Conservation (phyloP, 2,888 invertebrate genomes). For the Osedax fenrisi region DNA sequence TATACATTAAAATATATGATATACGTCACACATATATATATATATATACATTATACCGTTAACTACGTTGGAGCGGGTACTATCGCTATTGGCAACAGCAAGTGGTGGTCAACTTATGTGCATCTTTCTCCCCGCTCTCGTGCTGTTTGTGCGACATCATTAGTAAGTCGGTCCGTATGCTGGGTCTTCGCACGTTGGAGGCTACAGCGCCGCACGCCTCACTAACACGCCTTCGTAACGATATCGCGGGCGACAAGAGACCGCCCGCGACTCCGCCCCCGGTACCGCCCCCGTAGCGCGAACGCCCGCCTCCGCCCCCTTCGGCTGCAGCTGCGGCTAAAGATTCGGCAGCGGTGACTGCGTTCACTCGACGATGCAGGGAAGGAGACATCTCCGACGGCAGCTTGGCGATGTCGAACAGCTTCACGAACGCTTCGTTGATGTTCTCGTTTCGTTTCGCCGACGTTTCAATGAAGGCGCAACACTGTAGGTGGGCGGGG, state of each 20-base stretch:
- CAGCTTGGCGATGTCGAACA: conserved; percentile 69
- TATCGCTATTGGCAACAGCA: not conserved
- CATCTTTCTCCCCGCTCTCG: not conserved
- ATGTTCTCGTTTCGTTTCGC: conserved; percentile 70
- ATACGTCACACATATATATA: no score
- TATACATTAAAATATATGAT: no score
- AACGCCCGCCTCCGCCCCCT: not conserved
- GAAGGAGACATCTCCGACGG: conserved; percentile 74
- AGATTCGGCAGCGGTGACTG: conserved; percentile 34
- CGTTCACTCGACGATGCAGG: conserved; percentile 67
- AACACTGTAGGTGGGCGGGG: conserved; percentile 59
- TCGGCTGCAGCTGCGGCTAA: conserved; percentile 32
- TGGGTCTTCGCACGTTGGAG: conserved; percentile 73
- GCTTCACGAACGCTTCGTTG: conserved; percentile 70
- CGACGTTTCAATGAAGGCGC: conserved; percentile 68
- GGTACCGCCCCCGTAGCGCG: not conserved
- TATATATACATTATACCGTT: no score
- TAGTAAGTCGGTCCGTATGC: conserved; percentile 75
- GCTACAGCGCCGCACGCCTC: conserved; percentile 78
- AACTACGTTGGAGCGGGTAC: no score
- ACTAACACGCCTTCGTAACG: conserved; percentile 68
- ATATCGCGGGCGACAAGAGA: conserved; percentile 51
- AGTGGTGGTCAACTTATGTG: not conserved
- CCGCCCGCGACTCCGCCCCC: conserved; percentile 19
- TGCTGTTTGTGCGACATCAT: conserved; percentile 61